Conservation (phyloP, 2,797 vertebrate species). For the Lates japonicus region DNA sequence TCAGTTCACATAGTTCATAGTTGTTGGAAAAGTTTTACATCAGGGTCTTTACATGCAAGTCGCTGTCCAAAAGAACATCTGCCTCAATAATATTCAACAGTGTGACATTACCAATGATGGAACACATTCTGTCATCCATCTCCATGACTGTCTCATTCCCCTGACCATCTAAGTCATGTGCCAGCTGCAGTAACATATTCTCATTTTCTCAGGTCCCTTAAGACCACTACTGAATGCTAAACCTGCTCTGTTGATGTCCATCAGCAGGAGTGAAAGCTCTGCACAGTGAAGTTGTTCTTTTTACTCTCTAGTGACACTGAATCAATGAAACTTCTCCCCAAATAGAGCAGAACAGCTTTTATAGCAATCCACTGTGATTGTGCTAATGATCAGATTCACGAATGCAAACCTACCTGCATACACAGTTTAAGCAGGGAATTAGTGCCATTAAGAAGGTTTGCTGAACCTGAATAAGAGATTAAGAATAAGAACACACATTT, state of each 20-base stretch:
- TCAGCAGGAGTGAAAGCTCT: not conserved
- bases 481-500: no score
- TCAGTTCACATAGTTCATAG: no score
- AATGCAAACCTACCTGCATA: no score
- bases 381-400: no score
- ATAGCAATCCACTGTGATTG: not conserved
- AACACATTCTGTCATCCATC: conserved; percentile 6
- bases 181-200: conserved; percentile 5
- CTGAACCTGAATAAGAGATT: no score
- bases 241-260: not conserved
- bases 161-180: not conserved
- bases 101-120: not conserved
- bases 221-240: not conserved
- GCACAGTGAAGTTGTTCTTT: not conserved
- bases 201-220: conserved; percentile 2
- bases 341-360: conserved; percentile 5
- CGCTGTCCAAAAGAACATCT: no score
- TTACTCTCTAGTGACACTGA: conserved; percentile 4
- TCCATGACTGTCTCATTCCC: not conserved
- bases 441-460: no score
- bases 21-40: no score
- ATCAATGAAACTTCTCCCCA: conserved; percentile 3
- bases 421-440: no score
- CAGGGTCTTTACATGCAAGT: no score
- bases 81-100: no score